phyloP scores from a whole-genome alignment of 2,888 invertebrate species.

The Schizaphis graminum region DNA sequence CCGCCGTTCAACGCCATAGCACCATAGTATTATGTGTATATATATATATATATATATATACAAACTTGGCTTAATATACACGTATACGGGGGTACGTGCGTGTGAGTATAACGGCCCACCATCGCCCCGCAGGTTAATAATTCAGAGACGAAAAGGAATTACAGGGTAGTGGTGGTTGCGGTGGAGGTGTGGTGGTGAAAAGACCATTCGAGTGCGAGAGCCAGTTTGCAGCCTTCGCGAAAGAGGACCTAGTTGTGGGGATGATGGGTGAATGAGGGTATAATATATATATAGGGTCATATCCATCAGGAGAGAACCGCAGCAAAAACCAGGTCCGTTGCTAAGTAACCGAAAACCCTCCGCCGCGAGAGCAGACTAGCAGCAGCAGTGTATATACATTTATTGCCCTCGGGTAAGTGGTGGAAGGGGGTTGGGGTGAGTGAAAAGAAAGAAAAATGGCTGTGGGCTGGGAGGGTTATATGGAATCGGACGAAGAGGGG shows the following conservation, averaged over 20 bases:
- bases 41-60: neutral
- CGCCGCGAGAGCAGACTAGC: constrained; percentile 57
- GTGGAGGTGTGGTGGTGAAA: constrained; percentile 33
- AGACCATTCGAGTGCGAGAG: neutral
- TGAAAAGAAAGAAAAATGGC: constrained; percentile 66
- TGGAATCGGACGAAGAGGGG: constrained; percentile 24
- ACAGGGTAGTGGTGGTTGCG: neutral
- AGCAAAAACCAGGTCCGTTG: constrained; percentile 54
- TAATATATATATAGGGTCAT: constrained; percentile 20
- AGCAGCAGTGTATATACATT: constrained; percentile 57
- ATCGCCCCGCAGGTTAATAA: constrained; percentile 51
- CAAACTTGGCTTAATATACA: neutral
- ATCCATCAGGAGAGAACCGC: constrained; percentile 50
- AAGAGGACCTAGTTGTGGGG: neutral
- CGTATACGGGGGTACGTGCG: neutral
- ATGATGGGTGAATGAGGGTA: constrained; percentile 4
- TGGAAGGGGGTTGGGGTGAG: constrained; percentile 35
- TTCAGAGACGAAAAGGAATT: constrained; percentile 49
- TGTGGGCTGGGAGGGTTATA: constrained; percentile 30
- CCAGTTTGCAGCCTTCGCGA: neutral
- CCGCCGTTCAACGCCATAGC: constrained; percentile 48
- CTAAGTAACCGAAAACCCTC: constrained; percentile 63
- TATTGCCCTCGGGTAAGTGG: constrained; percentile 16
- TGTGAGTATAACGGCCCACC: constrained; percentile 20
- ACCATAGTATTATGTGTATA: neutral